Evolutionary conservation across 2,888 invertebrate genomes (phyloP).

Genomic region (Xylocampa areola): DNA sequence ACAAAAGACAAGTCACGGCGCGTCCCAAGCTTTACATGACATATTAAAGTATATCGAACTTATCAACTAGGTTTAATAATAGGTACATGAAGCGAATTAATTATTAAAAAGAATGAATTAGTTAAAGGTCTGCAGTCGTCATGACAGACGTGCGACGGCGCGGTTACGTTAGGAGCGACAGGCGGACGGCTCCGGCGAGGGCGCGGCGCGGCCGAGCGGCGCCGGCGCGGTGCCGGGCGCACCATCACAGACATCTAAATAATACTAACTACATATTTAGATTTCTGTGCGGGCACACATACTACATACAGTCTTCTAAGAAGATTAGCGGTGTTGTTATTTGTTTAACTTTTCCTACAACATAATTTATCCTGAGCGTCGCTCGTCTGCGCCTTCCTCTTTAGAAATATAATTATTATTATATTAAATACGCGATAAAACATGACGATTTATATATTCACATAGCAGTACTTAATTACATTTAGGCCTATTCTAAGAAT

Average conservation of each 20-base stretch:
- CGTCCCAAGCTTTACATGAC: slow-evolving; percentile 26
- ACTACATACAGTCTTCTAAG: too few relatives aligned
- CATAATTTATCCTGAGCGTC: background rate
- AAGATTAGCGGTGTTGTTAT: background rate
- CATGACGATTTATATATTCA: slow-evolving; percentile 40
- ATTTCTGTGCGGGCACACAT: too few relatives aligned
- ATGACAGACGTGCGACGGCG: too few relatives aligned
- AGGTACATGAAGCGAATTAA: slow-evolving; percentile 46
- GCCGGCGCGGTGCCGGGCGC: too few relatives aligned
- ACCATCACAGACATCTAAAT: too few relatives aligned
- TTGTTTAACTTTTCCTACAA: background rate
- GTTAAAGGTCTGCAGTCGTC: too few relatives aligned
- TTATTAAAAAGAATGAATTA: slow-evolving; percentile 52
- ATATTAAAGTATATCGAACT: slow-evolving; percentile 10
- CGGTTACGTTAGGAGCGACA: slow-evolving; percentile 41
- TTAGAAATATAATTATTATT: slow-evolving; percentile 28
- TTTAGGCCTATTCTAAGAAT: slow-evolving; percentile 62
- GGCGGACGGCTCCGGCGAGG: slow-evolving; percentile 29
- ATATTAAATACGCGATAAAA: slow-evolving; percentile 45
- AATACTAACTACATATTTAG: too few relatives aligned
- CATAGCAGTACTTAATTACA: slow-evolving; percentile 38
- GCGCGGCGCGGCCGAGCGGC: slow-evolving; percentile 13
- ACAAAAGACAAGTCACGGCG: background rate
- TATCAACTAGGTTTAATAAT: slow-evolving; percentile 24
- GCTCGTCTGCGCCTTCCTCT: slow-evolving; percentile 29